Percentiles rank a stretch among this genome's conserved stretches.
These are phyloP conservation scores for Macrotus californicus DNA, from an alignment of 2,113 vertebrate genomes.

Conservation along the genomic window DNA sequence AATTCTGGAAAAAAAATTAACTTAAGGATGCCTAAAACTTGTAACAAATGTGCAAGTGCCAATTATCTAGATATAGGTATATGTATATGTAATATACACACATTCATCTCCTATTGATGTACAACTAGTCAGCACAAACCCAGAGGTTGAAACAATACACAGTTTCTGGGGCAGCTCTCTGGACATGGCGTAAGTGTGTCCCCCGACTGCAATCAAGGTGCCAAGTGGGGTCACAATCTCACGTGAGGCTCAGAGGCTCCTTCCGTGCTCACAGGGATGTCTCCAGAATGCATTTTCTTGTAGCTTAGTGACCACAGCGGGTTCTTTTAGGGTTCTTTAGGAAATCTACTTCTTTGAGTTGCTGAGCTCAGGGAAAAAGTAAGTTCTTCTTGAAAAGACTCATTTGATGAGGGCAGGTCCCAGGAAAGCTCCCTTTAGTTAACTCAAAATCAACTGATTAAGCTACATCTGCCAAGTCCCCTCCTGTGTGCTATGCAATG, in stretches of 20 bases:
- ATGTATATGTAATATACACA: background rate
- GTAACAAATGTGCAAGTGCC: background rate
- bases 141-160: background rate
- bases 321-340: background rate
- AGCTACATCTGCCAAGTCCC: too few species aligned
- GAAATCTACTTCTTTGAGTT: background rate
- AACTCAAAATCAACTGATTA: background rate
- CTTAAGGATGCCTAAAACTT: background rate
- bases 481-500: accelerated
- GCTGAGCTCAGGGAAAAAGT: background rate
- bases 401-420: background rate
- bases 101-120: background rate
- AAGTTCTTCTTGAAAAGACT: background rate
- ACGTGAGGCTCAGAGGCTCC: background rate
- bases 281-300: too few species aligned
- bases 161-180: background rate
- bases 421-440: background rate
- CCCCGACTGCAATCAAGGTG: accelerated
- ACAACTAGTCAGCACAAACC: background rate
- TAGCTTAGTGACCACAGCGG: too few species aligned
- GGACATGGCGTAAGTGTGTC: background rate
- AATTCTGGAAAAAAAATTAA: background rate
- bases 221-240: background rate
- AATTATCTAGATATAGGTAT: background rate
- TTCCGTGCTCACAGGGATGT: background rate